A percentile compares a stretch with the other conserved stretches of the same genome.
Evolutionary conservation across 30 jellyfish, hydroid and myxozoan species (phyloP).

Genomic region (Turritopsis rubra): DNA sequence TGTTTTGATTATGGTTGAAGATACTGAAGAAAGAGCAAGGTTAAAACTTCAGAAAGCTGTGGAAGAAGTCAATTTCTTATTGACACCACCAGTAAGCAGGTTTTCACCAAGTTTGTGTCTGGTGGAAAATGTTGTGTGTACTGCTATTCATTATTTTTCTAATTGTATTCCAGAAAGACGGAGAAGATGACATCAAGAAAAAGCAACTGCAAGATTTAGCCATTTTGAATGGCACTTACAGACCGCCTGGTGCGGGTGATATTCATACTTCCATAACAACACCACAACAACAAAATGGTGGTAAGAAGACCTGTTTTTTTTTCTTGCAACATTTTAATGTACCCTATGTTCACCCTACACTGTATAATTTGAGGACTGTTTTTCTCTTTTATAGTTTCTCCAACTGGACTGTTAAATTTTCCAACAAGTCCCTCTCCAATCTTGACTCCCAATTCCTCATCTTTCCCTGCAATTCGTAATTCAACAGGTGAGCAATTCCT

Average conservation of each 20-base stretch:
- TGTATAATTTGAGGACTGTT: not conserved
- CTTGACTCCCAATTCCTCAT: constrained; percentile 47
- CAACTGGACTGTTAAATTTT: constrained; percentile 72
- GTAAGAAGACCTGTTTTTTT: constrained; percentile 25
- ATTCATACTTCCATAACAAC: constrained; percentile 18
- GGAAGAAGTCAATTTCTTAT: constrained; percentile 82
- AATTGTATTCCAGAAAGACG: constrained; percentile 60
- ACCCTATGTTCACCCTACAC: not conserved
- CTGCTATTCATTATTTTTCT: not conserved
- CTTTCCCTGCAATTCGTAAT: constrained; percentile 65
- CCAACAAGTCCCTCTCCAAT: constrained; percentile 87
- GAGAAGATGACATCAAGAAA: constrained; percentile 93
- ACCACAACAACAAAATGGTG: constrained; percentile 66
- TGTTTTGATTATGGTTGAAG: constrained; percentile 94
- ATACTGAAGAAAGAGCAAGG: constrained; percentile 96
- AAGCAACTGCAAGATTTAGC: constrained; percentile 95
- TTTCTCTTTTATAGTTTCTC: constrained; percentile 8
- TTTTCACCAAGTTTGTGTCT: not conserved
- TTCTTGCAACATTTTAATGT: not conserved
- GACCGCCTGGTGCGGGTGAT: constrained; percentile 49
- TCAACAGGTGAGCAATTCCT: constrained; percentile 92
- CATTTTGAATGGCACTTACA: constrained; percentile 86
- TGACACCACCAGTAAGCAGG: constrained; percentile 99
- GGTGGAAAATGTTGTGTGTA: not conserved
- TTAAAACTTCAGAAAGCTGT: constrained; percentile 78